Percentiles rank a stretch among this genome's conserved stretches.
Conservation (phyloP, 2,113 vertebrate genomes). For the Corvus moneduloides region DNA sequence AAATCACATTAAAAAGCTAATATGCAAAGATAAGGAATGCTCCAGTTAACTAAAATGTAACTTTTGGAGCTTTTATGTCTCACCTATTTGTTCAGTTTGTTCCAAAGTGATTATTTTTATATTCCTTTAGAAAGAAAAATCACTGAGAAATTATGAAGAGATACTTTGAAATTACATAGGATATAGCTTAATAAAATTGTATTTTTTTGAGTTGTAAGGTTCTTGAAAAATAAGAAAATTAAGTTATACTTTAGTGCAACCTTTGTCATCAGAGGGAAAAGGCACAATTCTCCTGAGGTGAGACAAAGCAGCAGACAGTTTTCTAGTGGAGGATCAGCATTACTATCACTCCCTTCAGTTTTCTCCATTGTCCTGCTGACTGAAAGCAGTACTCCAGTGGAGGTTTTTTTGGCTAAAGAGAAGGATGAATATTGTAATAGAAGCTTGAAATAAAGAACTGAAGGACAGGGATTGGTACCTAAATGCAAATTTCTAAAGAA, state of each 20-base stretch:
- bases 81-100: not conserved
- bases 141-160: not conserved
- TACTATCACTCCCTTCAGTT: not conserved
- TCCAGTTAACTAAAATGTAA: not conserved
- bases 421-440: not conserved
- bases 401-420: not conserved
- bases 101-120: not conserved
- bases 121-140: not conserved
- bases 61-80: not conserved
- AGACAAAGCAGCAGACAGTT: not conserved
- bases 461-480: not conserved
- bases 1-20: constrained; percentile 1
- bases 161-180: not conserved
- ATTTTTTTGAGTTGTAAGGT: not conserved
- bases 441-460: not conserved
- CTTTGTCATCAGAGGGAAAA: not conserved
- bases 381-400: not conserved
- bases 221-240: not conserved
- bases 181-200: not conserved
- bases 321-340: not conserved
- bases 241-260: not conserved
- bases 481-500: not conserved
- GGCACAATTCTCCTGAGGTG: not conserved
- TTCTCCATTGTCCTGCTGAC: not conserved
- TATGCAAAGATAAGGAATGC: not conserved